phyloP scores from a whole-genome alignment of 2,888 invertebrate genomes.

The Drosophila mulleri region DNA sequence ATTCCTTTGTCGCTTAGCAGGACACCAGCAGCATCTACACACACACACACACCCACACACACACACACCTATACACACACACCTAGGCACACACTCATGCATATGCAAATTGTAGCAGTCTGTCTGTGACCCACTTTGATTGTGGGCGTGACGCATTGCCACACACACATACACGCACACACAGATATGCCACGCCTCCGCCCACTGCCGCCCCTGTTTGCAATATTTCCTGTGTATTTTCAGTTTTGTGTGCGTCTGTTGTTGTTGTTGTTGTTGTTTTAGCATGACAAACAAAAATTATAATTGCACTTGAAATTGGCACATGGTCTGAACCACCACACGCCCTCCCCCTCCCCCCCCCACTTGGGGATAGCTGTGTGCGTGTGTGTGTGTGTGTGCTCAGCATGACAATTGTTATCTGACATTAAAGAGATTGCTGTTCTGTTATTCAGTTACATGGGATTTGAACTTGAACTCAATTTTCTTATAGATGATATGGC shows the following conservation, averaged over 20 bases:
- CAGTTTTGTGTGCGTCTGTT: slow-evolving; percentile 52
- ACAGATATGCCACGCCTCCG: neutral
- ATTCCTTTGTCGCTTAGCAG: slow-evolving; percentile 39
- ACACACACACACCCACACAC: slow-evolving; percentile 33
- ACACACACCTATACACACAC: slow-evolving; percentile 22
- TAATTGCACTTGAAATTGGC: slow-evolving; percentile 78
- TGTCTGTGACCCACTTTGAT: slow-evolving; percentile 71
- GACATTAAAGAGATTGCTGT: slow-evolving; percentile 42
- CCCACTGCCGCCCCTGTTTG: neutral
- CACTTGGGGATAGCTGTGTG: neutral
- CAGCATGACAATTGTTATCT: slow-evolving; percentile 59
- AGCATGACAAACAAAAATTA: slow-evolving; percentile 78
- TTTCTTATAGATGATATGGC: slow-evolving; percentile 24
- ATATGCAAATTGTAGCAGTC: slow-evolving; percentile 70
- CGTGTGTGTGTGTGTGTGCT: neutral
- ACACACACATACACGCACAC: slow-evolving; percentile 4
- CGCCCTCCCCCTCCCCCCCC: too few species aligned
- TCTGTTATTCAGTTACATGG: slow-evolving; percentile 22
- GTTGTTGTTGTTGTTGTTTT: slow-evolving; percentile 62
- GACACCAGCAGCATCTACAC: slow-evolving; percentile 37
- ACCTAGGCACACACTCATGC: slow-evolving; percentile 52
- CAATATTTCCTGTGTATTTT: slow-evolving; percentile 55
- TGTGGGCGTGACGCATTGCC: slow-evolving; percentile 59
- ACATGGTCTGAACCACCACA: slow-evolving; percentile 26
- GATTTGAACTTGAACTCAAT: slow-evolving; percentile 49